Conservation (phyloP, 2,888 invertebrate species). For the Pyrrhosoma nymphula region DNA sequence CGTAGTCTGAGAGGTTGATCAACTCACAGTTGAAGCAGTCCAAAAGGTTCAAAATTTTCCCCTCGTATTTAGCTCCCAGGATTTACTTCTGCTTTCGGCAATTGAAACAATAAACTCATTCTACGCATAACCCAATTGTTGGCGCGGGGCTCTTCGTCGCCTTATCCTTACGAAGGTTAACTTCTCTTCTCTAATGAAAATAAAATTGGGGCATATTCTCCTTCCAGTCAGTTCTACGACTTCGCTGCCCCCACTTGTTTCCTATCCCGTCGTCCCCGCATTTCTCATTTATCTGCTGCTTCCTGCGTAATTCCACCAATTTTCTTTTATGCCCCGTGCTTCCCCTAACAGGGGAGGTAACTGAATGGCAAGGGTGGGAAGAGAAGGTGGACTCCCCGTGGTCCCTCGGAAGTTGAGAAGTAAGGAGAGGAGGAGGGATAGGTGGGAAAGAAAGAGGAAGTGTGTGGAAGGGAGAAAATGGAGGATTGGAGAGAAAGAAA, state of each 20-base stretch:
- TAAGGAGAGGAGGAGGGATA: not conserved
- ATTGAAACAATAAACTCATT: too few relatives aligned
- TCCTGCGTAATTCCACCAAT: not conserved
- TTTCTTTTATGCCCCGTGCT: not conserved
- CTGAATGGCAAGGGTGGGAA: not conserved
- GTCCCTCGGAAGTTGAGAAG: not conserved
- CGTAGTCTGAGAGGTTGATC: too few relatives aligned
- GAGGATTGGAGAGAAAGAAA: too few relatives aligned
- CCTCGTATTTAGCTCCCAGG: too few relatives aligned
- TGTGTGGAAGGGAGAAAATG: not conserved
- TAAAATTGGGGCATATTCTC: not conserved
- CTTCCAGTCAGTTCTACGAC: not conserved
- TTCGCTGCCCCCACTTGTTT: not conserved
- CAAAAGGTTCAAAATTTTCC: too few relatives aligned
- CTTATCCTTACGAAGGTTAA: too few relatives aligned
- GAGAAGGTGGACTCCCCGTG: too few relatives aligned
- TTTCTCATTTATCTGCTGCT: not conserved
- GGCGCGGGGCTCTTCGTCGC: too few relatives aligned
- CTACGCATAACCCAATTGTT: too few relatives aligned
- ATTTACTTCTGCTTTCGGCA: too few relatives aligned
- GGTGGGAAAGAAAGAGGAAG: not conserved
- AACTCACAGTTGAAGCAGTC: too few relatives aligned
- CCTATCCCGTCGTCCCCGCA: not conserved
- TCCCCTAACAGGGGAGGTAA: not conserved
- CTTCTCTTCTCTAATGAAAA: not conserved